phyloP scores from a whole-genome alignment of 2,888 invertebrate species.

The Microplitis deprimator region DNA sequence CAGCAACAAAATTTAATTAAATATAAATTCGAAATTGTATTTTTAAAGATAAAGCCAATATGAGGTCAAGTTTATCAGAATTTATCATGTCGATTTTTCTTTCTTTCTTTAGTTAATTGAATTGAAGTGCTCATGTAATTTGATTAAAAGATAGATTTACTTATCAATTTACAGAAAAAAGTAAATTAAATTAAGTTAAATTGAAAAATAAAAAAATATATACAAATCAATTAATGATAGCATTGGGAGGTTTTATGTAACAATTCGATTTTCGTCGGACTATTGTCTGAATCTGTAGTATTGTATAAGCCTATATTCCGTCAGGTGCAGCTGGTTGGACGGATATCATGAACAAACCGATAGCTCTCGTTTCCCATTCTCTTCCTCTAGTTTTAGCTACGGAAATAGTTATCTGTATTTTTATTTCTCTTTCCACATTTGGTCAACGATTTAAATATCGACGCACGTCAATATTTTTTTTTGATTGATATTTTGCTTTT shows the following conservation, averaged over 20 bases:
- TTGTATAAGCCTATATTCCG: conserved; percentile 15
- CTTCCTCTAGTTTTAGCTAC: conserved; percentile 10
- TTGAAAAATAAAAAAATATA: background rate
- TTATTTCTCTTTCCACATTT: background rate
- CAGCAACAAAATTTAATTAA: background rate
- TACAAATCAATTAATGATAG: background rate
- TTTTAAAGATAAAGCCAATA: background rate
- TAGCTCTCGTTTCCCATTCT: conserved; percentile 25
- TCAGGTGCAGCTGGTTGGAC: conserved; percentile 19
- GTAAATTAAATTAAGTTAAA: background rate
- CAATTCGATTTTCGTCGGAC: background rate
- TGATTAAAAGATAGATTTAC: conserved; percentile 1
- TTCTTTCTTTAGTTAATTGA: background rate
- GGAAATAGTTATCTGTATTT: conserved; percentile 16
- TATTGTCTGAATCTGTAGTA: conserved; percentile 9
- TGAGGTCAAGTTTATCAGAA: background rate
- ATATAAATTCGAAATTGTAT: background rate
- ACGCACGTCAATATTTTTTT: conserved; percentile 3
- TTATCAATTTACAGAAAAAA: background rate
- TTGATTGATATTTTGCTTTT: conserved; percentile 3
- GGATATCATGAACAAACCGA: conserved; percentile 28
- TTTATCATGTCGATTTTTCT: background rate
- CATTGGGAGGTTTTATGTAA: background rate
- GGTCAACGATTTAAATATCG: background rate
- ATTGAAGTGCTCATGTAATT: background rate